These are phyloP conservation scores for Caenorhabditis wallacei DNA, from an alignment of 2,888 invertebrate species.

Conservation along the genomic window DNA sequence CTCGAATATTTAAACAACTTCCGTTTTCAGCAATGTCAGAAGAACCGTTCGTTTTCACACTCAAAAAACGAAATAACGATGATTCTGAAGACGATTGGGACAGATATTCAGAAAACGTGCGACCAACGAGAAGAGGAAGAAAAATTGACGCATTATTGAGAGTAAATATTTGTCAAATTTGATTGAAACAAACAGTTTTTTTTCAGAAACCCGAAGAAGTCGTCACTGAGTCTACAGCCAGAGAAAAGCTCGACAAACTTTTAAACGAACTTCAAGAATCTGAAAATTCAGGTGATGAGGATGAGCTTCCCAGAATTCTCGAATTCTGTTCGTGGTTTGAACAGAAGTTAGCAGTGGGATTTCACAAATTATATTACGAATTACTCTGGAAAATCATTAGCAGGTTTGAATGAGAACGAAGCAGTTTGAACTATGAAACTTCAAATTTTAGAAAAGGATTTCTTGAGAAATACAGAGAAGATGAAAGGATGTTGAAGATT, in stretches of 20 bases:
- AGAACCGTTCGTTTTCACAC: constrained; percentile 56
- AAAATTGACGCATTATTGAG: constrained; percentile 64
- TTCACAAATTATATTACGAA: constrained; percentile 70
- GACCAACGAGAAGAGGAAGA: constrained; percentile 67
- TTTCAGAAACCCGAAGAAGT: constrained; percentile 55
- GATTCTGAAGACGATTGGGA: constrained; percentile 69
- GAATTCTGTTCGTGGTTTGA: constrained; percentile 75
- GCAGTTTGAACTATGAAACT: background rate
- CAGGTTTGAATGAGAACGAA: background rate
- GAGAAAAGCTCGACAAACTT: constrained; percentile 44
- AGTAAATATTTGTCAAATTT: constrained; percentile 29
- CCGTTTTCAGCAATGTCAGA: constrained; percentile 31
- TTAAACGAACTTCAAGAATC: constrained; percentile 14
- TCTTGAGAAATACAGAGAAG: constrained; percentile 60
- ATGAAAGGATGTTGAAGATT: constrained; percentile 72
- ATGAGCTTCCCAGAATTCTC: constrained; percentile 53
- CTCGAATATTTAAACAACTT: background rate
- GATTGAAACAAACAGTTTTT: background rate
- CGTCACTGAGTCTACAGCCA: constrained; percentile 49
- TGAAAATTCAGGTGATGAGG: background rate
- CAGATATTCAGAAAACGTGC: constrained; percentile 69
- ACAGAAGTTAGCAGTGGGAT: constrained; percentile 65
- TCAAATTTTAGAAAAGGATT: constrained; percentile 53
- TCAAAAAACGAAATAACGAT: constrained; percentile 48
- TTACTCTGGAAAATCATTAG: constrained; percentile 72